These are phyloP conservation scores for Micropoecilia bifurca DNA, from an alignment of 2,797 vertebrate genomes.

Conservation along the genomic window DNA sequence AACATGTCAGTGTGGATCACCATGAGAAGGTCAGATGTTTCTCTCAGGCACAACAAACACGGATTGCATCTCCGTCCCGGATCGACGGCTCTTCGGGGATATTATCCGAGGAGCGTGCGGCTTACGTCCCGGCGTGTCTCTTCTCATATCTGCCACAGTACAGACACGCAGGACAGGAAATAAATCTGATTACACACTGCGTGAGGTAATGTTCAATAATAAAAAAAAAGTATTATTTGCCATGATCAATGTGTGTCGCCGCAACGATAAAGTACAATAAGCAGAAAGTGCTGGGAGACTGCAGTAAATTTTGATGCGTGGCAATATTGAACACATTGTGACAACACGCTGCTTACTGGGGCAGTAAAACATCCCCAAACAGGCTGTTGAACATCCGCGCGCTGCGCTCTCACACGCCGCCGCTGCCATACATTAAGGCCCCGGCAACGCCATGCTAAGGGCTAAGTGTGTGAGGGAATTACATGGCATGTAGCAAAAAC, in stretches of 20 bases:
- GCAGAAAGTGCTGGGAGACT: slow-evolving; percentile 74
- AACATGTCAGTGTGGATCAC: slow-evolving; percentile 51
- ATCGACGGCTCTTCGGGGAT: slow-evolving; percentile 58
- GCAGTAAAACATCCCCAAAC: slow-evolving; percentile 80
- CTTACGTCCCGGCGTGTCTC: slow-evolving; percentile 49
- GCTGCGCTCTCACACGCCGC: slow-evolving; percentile 58
- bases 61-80: slow-evolving; percentile 56
- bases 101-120: slow-evolving; percentile 49
- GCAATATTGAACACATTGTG: slow-evolving; percentile 81
- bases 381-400: slow-evolving; percentile 73
- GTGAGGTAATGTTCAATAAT: slow-evolving; percentile 81
- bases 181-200: slow-evolving; percentile 76
- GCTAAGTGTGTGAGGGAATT: slow-evolving; percentile 65
- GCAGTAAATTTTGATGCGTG: slow-evolving; percentile 80
- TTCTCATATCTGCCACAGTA: slow-evolving; percentile 39
- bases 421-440: slow-evolving; percentile 70
- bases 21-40: slow-evolving; percentile 63
- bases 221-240: slow-evolving; percentile 80
- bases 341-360: slow-evolving; percentile 74
- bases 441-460: slow-evolving; percentile 50
- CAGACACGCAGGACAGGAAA: slow-evolving; percentile 70
- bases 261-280: slow-evolving; percentile 79
- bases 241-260: slow-evolving; percentile 78
- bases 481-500: slow-evolving; percentile 61
- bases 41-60: slow-evolving; percentile 46